phyloP scores from a whole-genome alignment of 2,113 vertebrate genomes.

The Melozone crissalis region DNA sequence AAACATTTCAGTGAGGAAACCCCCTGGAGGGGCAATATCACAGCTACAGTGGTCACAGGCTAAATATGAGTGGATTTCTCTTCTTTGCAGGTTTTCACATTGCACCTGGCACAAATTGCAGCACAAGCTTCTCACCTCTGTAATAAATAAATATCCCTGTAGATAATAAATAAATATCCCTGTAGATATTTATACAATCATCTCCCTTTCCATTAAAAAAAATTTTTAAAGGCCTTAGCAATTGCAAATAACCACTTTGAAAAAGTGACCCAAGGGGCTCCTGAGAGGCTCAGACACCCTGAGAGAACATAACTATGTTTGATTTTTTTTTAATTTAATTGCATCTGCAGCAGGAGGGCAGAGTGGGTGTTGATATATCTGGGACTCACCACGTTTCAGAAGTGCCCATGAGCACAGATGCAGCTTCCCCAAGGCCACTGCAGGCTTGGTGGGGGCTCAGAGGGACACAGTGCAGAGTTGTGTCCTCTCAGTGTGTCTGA shows the following conservation, averaged over 20 bases:
- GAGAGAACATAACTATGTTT: neutral
- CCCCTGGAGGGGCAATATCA: accelerated
- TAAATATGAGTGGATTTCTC: neutral
- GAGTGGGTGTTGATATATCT: neutral
- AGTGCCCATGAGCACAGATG: accelerated
- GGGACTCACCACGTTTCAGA: neutral
- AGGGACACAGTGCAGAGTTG: neutral
- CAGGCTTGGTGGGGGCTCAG: neutral
- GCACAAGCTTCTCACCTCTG: neutral
- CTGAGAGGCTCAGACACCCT: neutral
- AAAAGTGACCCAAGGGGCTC: neutral
- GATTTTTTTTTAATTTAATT: neutral
- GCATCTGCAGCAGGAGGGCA: neutral
- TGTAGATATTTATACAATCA: neutral
- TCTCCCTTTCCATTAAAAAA: neutral
- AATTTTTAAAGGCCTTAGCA: too few relatives aligned
- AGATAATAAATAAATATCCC: too few relatives aligned
- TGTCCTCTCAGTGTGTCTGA: neutral
- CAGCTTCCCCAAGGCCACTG: accelerated
- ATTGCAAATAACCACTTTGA: neutral
- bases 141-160: neutral
- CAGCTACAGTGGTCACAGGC: neutral
- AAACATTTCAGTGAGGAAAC: neutral
- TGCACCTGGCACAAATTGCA: accelerated
- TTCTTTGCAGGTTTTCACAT: neutral